Percentiles rank a stretch among this genome's conserved stretches.
Evolutionary conservation across 2,113 vertebrate genomes (phyloP).

Genomic region (Toxostoma redivivum): DNA sequence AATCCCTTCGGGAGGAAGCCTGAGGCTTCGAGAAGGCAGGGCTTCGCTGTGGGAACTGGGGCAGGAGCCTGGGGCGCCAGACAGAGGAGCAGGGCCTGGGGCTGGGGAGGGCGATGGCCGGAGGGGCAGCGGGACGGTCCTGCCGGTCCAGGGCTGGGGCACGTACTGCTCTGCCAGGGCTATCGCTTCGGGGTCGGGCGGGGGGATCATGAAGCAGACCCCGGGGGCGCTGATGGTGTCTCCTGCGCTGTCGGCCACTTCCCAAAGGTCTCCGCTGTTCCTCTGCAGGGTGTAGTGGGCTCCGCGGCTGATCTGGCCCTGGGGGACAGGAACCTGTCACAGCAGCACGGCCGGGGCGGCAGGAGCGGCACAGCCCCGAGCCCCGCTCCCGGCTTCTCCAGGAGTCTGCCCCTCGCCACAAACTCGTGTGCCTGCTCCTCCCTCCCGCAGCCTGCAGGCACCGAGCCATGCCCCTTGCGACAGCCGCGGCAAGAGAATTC

Average conservation of each 20-base stretch:
- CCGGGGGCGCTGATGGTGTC: slow-evolving; percentile 78
- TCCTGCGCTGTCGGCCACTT: slow-evolving; percentile 81
- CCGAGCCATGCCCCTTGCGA: neutral
- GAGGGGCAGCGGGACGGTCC: accelerated
- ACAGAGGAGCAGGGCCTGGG: neutral
- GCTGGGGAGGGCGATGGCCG: neutral
- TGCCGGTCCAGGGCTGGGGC: accelerated
- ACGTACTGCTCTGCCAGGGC: slow-evolving; percentile 83
- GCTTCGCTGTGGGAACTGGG: accelerated
- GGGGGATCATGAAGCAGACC: slow-evolving; percentile 91
- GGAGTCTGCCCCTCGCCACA: neutral
- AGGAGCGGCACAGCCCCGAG: accelerated
- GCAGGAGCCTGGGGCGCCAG: neutral
- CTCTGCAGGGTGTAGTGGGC: slow-evolving; percentile 85
- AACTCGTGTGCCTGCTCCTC: neutral
- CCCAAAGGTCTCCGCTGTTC: slow-evolving; percentile 84
- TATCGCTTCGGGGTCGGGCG: slow-evolving; percentile 83
- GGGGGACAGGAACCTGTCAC: neutral
- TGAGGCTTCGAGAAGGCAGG: neutral
- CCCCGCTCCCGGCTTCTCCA: neutral
- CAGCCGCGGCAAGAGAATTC: neutral
- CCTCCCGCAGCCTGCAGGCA: neutral
- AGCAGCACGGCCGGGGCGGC: neutral
- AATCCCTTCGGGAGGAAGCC: neutral
- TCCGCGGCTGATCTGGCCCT: slow-evolving; percentile 87